phyloP scores from a whole-genome alignment of 35 echinoderm and acorn worm genomes.

The Ptychodera flava region DNA sequence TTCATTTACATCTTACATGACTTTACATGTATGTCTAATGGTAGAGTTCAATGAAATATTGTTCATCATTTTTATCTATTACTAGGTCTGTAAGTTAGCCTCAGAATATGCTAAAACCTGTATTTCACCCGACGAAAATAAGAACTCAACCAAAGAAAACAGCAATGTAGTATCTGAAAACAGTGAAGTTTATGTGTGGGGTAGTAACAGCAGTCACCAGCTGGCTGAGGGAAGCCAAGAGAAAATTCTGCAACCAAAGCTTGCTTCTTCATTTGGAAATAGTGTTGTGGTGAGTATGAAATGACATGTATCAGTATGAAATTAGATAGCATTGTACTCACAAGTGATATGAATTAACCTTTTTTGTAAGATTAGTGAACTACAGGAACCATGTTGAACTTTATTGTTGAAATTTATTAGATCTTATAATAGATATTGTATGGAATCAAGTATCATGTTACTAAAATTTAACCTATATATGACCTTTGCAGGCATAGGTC shows the following conservation, averaged over 20 bases:
- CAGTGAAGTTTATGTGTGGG: constrained; percentile 98
- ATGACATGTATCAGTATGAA: no score
- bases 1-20: no score
- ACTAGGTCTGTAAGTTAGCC: constrained; percentile 66
- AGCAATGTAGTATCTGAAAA: constrained; percentile 81
- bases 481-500: no score
- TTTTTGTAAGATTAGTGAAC: constrained; percentile 6
- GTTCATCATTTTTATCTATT: no score
- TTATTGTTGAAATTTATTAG: constrained; percentile 15
- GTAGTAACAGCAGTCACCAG: constrained; percentile 97
- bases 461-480: no score
- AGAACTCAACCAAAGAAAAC: constrained; percentile 35
- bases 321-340: no score
- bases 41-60: no score
- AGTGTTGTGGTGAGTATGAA: constrained; percentile 76
- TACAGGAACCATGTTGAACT: constrained; percentile 2
- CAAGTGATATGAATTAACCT: no score
- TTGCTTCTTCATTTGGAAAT: constrained; percentile 72
- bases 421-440: no score
- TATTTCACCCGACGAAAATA: constrained; percentile 69
- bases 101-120: constrained; percentile 91
- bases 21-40: no score
- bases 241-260: constrained; percentile 88
- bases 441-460: no score
- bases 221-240: constrained; percentile 97